These are phyloP conservation scores for Cirrhinus mrigala DNA, from an alignment of 2,797 vertebrate genomes.

Conservation along the genomic window DNA sequence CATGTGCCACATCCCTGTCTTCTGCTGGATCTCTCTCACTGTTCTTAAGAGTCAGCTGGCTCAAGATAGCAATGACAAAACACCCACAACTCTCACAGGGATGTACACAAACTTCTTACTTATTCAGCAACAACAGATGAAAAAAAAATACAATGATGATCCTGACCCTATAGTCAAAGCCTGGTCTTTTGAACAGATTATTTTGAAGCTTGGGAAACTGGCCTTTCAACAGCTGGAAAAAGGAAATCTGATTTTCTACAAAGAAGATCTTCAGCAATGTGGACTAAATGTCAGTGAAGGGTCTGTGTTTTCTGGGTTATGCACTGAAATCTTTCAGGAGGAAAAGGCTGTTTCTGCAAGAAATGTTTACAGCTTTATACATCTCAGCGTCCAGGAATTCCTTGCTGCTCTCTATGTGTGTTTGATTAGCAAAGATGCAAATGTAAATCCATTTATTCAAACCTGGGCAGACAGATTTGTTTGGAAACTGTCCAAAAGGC, in stretches of 20 bases:
- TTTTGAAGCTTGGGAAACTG: too few species aligned
- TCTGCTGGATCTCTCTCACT: too few species aligned
- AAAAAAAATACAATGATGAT: neutral
- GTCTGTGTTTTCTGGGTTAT: neutral
- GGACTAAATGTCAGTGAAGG: neutral
- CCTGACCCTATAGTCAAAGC: neutral
- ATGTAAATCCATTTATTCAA: neutral
- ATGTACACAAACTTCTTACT: neutral
- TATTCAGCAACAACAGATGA: neutral
- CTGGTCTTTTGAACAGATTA: neutral
- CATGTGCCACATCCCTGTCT: too few species aligned
- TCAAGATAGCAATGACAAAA: too few species aligned
- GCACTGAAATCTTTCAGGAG: neutral
- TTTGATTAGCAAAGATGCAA: neutral
- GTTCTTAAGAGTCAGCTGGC: too few species aligned
- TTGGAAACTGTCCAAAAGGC: too few species aligned
- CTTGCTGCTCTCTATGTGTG: neutral
- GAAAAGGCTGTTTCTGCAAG: neutral
- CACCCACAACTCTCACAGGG: neutral
- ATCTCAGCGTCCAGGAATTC: neutral
- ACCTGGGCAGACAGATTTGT: neutral
- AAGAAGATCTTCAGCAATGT: neutral
- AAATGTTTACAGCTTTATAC: neutral
- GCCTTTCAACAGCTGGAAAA: too few species aligned
- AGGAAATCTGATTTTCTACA: too few species aligned